phyloP scores from a whole-genome alignment of 1,140 invertebrate genomes.

The Luehdorfia chinensis region DNA sequence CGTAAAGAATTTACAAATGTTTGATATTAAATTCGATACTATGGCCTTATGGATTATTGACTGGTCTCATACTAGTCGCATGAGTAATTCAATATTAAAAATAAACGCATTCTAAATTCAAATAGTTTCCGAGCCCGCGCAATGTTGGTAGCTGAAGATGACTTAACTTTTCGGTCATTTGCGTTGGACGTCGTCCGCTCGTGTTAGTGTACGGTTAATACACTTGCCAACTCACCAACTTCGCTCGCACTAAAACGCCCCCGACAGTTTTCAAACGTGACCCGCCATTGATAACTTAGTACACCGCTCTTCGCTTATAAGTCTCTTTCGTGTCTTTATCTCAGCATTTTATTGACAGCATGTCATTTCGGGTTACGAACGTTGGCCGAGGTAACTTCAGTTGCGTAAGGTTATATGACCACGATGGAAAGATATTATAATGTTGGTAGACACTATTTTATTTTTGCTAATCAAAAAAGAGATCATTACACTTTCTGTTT shows the following conservation, averaged over 20 bases:
- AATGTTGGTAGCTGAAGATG: slow-evolving; percentile 4
- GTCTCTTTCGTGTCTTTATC: no score
- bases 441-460: no score
- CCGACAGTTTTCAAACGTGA: slow-evolving; percentile 31
- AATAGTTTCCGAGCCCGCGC: not conserved
- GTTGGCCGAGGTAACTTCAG: no score
- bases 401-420: no score
- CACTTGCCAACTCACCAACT: slow-evolving; percentile 33
- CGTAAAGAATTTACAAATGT: no score
- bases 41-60: no score
- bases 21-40: no score
- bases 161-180: slow-evolving; percentile 24
- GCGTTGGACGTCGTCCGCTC: slow-evolving; percentile 25
- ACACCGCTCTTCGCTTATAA: not conserved
- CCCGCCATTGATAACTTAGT: slow-evolving; percentile 14
- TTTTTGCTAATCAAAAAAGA: no score
- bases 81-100: not conserved
- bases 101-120: slow-evolving; percentile 4
- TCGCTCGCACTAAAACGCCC: slow-evolving; percentile 24
- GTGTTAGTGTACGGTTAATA: slow-evolving; percentile 30
- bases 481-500: no score
- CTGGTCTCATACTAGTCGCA: no score
- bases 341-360: not conserved
- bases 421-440: no score
- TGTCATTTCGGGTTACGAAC: no score